phyloP scores from a whole-genome alignment of 1,140 invertebrate genomes.

The Paraescarpia echinospica region DNA sequence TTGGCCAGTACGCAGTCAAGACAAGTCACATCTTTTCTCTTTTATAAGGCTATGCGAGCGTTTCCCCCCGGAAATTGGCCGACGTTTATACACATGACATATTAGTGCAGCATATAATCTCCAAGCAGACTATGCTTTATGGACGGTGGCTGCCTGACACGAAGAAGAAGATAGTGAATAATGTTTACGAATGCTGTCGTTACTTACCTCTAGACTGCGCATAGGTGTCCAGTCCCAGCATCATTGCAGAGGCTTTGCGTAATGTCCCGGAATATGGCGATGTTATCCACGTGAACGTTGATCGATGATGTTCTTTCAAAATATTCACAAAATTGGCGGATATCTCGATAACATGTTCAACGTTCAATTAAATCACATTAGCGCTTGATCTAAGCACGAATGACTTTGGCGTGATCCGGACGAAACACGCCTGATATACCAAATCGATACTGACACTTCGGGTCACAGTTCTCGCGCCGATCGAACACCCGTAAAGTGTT shows the following conservation, averaged over 20 bases:
- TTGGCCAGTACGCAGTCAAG: too few species aligned
- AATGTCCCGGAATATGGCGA: neutral
- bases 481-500: neutral
- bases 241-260: neutral
- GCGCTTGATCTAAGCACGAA: neutral
- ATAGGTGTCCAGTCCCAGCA: neutral
- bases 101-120: too few species aligned
- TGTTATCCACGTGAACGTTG: neutral
- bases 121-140: too few species aligned
- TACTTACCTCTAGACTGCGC: neutral
- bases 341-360: neutral
- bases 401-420: neutral
- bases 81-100: too few species aligned
- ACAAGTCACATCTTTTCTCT: too few species aligned
- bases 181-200: too few species aligned
- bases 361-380: too few species aligned
- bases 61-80: too few species aligned
- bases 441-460: neutral
- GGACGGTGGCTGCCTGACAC: too few species aligned
- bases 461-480: neutral
- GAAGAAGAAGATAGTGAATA: too few species aligned
- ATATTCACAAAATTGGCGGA: neutral
- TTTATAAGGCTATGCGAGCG: too few species aligned
- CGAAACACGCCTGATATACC: neutral
- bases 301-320: neutral